These are phyloP conservation scores for Mustelus asterias DNA, from an alignment of 2,113 vertebrate species.

Conservation along the genomic window DNA sequence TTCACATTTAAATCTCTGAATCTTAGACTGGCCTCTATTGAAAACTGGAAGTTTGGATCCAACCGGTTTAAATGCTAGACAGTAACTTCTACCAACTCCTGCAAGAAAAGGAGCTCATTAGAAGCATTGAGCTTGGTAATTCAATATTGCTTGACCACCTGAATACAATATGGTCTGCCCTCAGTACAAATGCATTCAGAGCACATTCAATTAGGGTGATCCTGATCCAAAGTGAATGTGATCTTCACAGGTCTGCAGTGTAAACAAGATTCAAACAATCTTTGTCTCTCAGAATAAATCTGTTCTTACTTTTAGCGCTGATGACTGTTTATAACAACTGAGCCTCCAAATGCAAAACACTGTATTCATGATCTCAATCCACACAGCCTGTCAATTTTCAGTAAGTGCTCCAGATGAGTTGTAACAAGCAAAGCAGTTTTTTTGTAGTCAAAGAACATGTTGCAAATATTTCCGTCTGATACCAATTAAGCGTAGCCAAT, in stretches of 20 bases:
- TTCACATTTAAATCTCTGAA: not conserved
- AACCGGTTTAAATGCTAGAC: not conserved
- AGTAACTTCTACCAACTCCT: not conserved
- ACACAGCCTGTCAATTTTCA: conserved; percentile 4
- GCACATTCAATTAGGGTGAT: not conserved
- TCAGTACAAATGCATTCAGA: not conserved
- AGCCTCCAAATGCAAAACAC: not conserved
- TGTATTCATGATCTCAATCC: not conserved
- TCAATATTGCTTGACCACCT: conserved; percentile 4
- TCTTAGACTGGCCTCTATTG: not conserved
- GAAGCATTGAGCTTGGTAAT: not conserved
- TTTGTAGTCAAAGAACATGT: not conserved
- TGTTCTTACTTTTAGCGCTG: not conserved
- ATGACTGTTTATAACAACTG: not conserved
- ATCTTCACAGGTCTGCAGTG: not conserved
- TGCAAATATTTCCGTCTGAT: not conserved
- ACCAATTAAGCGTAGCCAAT: not conserved
- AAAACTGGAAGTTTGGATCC: not conserved
- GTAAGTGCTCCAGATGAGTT: not conserved
- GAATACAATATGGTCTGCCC: not conserved
- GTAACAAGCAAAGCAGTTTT: not conserved
- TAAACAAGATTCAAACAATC: not conserved
- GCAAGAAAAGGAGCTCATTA: not conserved
- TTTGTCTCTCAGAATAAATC: not conserved
- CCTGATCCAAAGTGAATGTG: not conserved